phyloP scores from a whole-genome alignment of 2,888 invertebrate species.

The Auanema sp. region DNA sequence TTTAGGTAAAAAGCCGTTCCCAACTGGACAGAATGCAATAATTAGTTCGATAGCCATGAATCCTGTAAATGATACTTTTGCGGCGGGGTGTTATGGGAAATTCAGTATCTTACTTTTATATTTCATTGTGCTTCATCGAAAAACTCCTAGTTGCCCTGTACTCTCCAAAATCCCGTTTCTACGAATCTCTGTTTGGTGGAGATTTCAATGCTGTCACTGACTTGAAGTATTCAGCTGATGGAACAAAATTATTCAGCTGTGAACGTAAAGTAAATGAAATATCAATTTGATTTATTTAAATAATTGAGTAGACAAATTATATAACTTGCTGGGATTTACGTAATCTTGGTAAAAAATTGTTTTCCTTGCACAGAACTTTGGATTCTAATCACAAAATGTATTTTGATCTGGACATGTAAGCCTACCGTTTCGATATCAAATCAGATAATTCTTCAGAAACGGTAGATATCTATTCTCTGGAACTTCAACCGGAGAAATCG shows the following conservation, averaged over 20 bases:
- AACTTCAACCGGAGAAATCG: slow-evolving; percentile 17
- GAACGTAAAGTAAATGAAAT: slow-evolving; percentile 19
- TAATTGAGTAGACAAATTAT: slow-evolving; percentile 4
- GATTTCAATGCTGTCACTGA: slow-evolving; percentile 18
- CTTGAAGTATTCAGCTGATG: slow-evolving; percentile 26
- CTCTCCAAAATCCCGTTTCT: slow-evolving; percentile 20
- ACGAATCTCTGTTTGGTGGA: slow-evolving; percentile 20
- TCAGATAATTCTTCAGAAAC: slow-evolving; percentile 4
- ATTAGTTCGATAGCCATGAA: slow-evolving; percentile 21
- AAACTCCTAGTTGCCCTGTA: slow-evolving; percentile 15
- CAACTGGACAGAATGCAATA: slow-evolving; percentile 19
- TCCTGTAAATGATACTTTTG: slow-evolving; percentile 24
- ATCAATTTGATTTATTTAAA: neutral
- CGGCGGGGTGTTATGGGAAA: slow-evolving; percentile 19
- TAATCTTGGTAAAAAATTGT: slow-evolving; percentile 15
- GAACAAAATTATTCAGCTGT: slow-evolving; percentile 25
- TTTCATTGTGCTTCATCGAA: neutral
- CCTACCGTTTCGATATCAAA: neutral
- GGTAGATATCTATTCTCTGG: slow-evolving; percentile 14
- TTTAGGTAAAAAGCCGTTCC: slow-evolving; percentile 15
- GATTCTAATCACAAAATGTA: slow-evolving; percentile 17
- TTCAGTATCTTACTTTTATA: slow-evolving; percentile 1
- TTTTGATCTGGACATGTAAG: slow-evolving; percentile 18
- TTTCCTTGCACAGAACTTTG: slow-evolving; percentile 12
- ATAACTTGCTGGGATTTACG: slow-evolving; percentile 21